Base-by-base conservation (phyloP, 2,797 vertebrate species). In the Enteromius treurensis region DNA sequence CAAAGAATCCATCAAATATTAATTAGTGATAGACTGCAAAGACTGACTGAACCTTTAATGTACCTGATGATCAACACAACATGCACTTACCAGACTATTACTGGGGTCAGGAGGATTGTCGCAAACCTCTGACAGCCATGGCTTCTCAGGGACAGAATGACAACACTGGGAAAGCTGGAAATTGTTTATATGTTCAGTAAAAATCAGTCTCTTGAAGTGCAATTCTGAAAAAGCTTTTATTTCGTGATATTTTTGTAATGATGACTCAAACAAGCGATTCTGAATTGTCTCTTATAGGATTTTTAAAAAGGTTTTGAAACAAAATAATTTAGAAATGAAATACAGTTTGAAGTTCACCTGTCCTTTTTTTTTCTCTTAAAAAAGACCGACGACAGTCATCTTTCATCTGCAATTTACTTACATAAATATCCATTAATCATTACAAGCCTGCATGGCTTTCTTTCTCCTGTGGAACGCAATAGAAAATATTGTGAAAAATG, bases 1-100 rank as follows among this genome's bases (percentile, higher is more conserved):
- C 21, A 71, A 74, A 40, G 86, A 90, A 87, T 92, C 91, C 89
- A 91, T 94, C 92, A 94, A 92, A 95, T 92, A 91, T 91, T 92
- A 94, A 95, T 95, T 95, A 94, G 92, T 64, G 88, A 77, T 86
- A 67, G 11, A 58, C 90, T 90, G 94, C 45, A 32, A 94, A 91
- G 89, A 78, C 85, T 85, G 89, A 89, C 84, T 80, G 81, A 88
- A 85, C 53, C 77, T 87, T 87, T 91, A 89, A 92, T 90, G 90
- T 69, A 83, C 79, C 77, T 17, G 26, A 53, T 29, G 90, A 92
- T 92, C 91, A 92, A 92, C 84, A 90, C 80, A 88, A 42, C 90
- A 90, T 75, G 74, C 85, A 84, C 85, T 86, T 87, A 86, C 53
- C 34, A 91, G 92, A 88, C 86, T 86, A 86, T 80, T 81, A 69